These are phyloP conservation scores for Brachyalestes nurse DNA, from an alignment of 2,797 vertebrate genomes.

Conservation along the genomic window DNA sequence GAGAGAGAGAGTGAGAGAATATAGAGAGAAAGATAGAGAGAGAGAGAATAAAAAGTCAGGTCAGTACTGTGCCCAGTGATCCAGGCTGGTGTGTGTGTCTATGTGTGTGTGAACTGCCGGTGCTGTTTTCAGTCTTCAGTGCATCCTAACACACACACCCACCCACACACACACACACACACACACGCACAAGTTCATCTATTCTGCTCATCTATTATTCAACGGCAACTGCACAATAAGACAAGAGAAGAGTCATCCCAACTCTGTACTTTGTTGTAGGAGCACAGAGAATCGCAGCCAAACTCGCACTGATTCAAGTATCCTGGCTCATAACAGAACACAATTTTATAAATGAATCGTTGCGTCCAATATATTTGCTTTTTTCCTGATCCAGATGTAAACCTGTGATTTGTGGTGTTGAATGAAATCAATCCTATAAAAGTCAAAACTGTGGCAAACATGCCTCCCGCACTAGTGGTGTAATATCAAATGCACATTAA, in stretches of 20 bases:
- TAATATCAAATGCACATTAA: conserved; percentile 44
- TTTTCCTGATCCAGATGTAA: neutral
- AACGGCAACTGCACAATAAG: conserved; percentile 58
- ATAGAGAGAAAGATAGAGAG: neutral
- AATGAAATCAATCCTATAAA: conserved; percentile 28
- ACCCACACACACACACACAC: neutral
- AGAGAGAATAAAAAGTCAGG: neutral
- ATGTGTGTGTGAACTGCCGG: neutral
- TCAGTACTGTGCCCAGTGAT: neutral
- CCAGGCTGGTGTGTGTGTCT: neutral
- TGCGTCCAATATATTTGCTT: neutral
- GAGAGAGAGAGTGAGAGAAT: neutral
- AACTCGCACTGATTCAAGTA: neutral
- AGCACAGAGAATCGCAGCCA: neutral
- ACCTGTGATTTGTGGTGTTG: conserved; percentile 2
- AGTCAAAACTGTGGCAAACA: conserved; percentile 23
- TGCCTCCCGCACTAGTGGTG: conserved; percentile 15
- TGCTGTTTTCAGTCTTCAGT: too few relatives aligned
- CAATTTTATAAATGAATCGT: neutral
- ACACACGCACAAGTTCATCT: conserved; percentile 43
- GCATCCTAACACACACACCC: too few relatives aligned
- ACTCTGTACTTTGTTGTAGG: conserved; percentile 1
- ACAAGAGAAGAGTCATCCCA: conserved; percentile 48
- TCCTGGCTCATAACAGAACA: neutral
- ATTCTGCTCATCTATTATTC: conserved; percentile 69